Evolutionary conservation across 2,888 invertebrate genomes (phyloP).

Genomic region (Philonicus albiceps): DNA sequence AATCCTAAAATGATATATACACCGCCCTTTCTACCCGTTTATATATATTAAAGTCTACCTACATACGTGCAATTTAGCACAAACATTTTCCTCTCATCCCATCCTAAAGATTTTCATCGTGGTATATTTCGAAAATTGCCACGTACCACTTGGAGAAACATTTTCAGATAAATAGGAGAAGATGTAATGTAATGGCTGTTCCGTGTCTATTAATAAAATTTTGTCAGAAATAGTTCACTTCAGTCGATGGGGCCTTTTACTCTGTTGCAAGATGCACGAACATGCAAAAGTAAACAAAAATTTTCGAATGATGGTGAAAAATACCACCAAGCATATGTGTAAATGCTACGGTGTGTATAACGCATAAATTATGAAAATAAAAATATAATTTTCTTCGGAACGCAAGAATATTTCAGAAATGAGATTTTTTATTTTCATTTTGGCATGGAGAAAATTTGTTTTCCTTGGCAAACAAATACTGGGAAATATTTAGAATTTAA

Average conservation of each 20-base stretch:
- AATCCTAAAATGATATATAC: not conserved
- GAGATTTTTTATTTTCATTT: not conserved
- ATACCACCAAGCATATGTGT: not conserved
- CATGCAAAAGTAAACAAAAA: slow-evolving; percentile 4
- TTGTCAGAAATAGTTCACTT: slow-evolving; percentile 13
- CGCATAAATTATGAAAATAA: not conserved
- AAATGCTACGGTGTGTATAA: not conserved
- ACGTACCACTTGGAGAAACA: not conserved
- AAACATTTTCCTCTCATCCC: not conserved
- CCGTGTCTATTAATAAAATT: slow-evolving; percentile 25
- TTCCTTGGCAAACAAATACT: not conserved
- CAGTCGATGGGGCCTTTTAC: not conserved
- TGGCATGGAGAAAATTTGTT: not conserved
- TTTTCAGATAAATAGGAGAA: not conserved
- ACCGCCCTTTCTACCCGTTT: not conserved
- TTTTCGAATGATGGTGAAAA: not conserved
- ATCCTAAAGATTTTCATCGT: not conserved
- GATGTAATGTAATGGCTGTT: slow-evolving; percentile 13
- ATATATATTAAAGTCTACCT: not conserved
- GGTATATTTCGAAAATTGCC: not conserved
- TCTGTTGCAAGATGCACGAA: slow-evolving; percentile 20
- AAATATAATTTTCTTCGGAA: not conserved
- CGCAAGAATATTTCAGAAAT: not conserved
- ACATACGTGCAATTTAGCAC: not conserved
- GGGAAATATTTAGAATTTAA: not conserved